phyloP scores from a whole-genome alignment of 2,888 invertebrate species.

The Scaptomyza reducta region DNA sequence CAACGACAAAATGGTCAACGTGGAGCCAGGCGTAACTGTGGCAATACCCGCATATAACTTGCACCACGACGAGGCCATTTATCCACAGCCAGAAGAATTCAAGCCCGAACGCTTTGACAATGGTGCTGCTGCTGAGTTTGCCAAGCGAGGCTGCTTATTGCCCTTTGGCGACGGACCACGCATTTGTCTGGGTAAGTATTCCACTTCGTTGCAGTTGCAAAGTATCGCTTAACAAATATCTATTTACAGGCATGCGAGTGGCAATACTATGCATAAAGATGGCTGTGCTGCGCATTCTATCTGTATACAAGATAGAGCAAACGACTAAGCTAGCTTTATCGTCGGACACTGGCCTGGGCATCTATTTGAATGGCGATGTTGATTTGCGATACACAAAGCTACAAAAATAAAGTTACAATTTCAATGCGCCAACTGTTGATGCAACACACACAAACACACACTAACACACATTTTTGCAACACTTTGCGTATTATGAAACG shows the following conservation, averaged over 20 bases:
- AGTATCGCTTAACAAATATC: neutral
- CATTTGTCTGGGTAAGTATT: slow-evolving; percentile 76
- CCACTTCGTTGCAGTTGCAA: too few relatives aligned
- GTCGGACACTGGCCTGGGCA: slow-evolving; percentile 59
- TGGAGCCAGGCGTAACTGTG: slow-evolving; percentile 74
- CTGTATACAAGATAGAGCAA: slow-evolving; percentile 56
- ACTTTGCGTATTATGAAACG: slow-evolving; percentile 26
- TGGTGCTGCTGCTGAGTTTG: slow-evolving; percentile 57
- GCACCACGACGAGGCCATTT: slow-evolving; percentile 75
- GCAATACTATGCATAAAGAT: slow-evolving; percentile 61
- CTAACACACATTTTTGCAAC: slow-evolving; percentile 9
- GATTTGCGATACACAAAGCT: slow-evolving; percentile 62
- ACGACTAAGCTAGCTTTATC: slow-evolving; percentile 51
- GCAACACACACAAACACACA: slow-evolving; percentile 2
- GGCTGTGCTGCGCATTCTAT: slow-evolving; percentile 58
- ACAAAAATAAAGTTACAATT: slow-evolving; percentile 40
- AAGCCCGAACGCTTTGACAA: slow-evolving; percentile 80
- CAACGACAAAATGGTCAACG: slow-evolving; percentile 44
- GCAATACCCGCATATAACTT: slow-evolving; percentile 77
- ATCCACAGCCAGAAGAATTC: slow-evolving; percentile 62
- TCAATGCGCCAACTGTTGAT: slow-evolving; percentile 6
- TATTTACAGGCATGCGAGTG: slow-evolving; percentile 58
- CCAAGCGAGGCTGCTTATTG: slow-evolving; percentile 75
- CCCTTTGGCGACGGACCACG: slow-evolving; percentile 82
- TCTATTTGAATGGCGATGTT: slow-evolving; percentile 61